Conservation (phyloP, 2,113 vertebrate genomes). For the Pachycephala philippinensis region DNA sequence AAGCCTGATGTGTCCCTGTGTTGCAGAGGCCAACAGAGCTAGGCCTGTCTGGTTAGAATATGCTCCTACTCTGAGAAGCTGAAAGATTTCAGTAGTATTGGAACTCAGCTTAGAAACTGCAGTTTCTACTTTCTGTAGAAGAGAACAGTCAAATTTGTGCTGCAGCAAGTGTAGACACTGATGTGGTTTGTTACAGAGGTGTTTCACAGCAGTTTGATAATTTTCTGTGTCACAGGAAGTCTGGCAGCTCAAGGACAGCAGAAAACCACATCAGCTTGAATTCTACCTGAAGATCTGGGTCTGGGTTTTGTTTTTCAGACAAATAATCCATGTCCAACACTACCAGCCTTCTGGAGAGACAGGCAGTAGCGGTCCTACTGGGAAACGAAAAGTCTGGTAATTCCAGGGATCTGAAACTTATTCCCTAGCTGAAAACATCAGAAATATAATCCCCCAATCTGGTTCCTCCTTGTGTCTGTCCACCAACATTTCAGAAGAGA, state of each 20-base stretch:
- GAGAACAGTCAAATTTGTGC: background rate
- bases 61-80: background rate
- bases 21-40: background rate
- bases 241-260: background rate
- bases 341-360: background rate
- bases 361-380: background rate
- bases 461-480: accelerated
- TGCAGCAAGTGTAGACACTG: background rate
- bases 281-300: background rate
- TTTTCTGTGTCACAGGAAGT: background rate
- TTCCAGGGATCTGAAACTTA: background rate
- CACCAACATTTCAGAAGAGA: background rate
- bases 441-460: background rate
- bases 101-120: background rate
- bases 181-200: background rate
- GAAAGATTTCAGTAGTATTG: background rate
- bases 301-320: background rate
- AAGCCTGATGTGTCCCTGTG: background rate
- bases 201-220: background rate
- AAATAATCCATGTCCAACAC: background rate
- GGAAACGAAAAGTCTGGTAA: background rate
- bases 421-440: background rate
- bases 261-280: background rate
- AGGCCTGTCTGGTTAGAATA: background rate
- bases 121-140: background rate